Evolutionary conservation across 2,113 vertebrate species (phyloP).

Genomic region (Bubo scandiacus): DNA sequence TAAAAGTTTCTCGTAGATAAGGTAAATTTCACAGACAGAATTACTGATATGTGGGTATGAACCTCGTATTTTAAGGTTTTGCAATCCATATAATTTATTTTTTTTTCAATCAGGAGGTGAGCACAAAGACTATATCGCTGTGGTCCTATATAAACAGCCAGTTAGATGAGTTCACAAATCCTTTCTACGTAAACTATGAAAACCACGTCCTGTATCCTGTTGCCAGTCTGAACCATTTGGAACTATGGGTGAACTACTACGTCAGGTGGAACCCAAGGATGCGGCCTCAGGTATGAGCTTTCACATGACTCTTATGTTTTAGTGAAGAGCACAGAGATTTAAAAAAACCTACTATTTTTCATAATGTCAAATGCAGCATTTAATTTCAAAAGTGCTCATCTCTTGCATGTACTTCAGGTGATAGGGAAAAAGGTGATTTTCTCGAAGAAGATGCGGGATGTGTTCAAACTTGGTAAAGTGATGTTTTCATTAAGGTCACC

Average conservation of each 20-base stretch:
- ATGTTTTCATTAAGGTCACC: background rate
- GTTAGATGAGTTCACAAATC: constrained; percentile 91
- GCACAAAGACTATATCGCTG: constrained; percentile 84
- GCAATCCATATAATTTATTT: background rate
- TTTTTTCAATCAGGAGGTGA: constrained; percentile 79
- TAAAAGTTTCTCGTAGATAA: background rate
- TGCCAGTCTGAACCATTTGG: constrained; percentile 88
- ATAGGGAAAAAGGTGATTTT: background rate
- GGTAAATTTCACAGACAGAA: background rate
- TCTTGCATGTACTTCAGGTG: background rate
- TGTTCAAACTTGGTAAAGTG: background rate
- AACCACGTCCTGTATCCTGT: constrained; percentile 92
- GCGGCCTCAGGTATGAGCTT: constrained; percentile 87
- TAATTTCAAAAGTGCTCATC: background rate
- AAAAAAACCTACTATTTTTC: rapidly evolving
- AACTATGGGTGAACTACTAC: constrained; percentile 93
- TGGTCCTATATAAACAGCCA: constrained; percentile 98
- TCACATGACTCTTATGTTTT: rapidly evolving
- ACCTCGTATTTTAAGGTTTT: background rate
- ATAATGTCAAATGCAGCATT: background rate
- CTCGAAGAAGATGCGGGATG: background rate
- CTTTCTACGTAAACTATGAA: constrained; percentile 93
- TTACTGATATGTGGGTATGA: background rate
- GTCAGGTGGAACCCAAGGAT: constrained; percentile 94
- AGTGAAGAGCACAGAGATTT: background rate